Evolutionary conservation across 2,113 vertebrate genomes (phyloP).

Genomic region (Cyphomyrus discorhynchus): DNA sequence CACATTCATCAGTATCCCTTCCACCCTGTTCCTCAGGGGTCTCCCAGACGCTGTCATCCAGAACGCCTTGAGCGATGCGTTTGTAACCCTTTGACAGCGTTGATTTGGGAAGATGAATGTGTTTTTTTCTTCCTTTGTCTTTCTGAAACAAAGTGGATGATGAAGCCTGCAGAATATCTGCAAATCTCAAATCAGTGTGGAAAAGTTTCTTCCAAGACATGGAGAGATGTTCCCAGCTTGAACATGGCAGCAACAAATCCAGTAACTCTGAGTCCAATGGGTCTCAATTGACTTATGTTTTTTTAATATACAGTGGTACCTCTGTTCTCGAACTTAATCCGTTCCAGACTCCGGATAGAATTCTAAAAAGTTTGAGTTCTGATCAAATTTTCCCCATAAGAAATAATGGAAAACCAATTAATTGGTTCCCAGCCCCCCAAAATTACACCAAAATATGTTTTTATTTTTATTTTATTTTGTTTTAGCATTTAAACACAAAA

Average conservation of each 20-base stretch:
- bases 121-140: not conserved
- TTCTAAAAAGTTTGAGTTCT: too few relatives aligned
- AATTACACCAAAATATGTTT: too few relatives aligned
- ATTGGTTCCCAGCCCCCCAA: too few relatives aligned
- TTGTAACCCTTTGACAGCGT: not conserved
- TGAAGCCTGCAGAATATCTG: not conserved
- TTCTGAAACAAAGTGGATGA: not conserved
- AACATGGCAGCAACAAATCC: not conserved
- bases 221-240: not conserved
- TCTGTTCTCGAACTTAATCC: too few relatives aligned
- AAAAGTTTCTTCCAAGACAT: not conserved
- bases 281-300: not conserved
- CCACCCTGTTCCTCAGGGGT: not conserved
- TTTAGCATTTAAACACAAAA: too few relatives aligned
- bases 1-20: not conserved
- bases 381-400: too few relatives aligned
- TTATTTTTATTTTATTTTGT: too few relatives aligned
- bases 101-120: not conserved
- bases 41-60: not conserved
- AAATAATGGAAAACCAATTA: too few relatives aligned
- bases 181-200: not conserved
- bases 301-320: not conserved
- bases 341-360: too few relatives aligned
- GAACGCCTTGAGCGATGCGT: not conserved
- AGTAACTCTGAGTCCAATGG: not conserved